Evolutionary conservation across 2,113 vertebrate species (phyloP), one percentile per base, ranked within the genome.

Genomic region (Pristiophorus japonicus): DNA sequence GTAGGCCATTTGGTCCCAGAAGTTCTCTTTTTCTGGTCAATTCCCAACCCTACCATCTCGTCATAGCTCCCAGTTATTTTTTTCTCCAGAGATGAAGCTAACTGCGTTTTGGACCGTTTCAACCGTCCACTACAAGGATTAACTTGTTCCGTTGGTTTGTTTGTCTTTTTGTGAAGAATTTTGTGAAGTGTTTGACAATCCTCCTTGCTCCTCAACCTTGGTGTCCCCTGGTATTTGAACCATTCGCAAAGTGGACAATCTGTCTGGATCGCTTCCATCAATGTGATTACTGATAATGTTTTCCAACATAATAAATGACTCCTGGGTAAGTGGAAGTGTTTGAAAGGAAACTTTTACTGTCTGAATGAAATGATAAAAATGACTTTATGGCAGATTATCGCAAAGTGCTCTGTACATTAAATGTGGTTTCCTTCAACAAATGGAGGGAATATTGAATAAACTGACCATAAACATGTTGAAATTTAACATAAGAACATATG

Each of bases 331-430:
- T 81, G 78, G 16, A 22, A 20, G 78, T 42, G 78, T 81, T 81
- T 81, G 78, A 81, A 20, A 81, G 38, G 38, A 45, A 81, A 38
- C 78, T 81, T 81, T 81, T 81, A 81, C 78, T 81, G 78, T 42
- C 78, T 45, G 78, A 18, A 42, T 81, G 78, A 81, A 81, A 81
- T 81, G 78, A 45, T 81, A 81, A 81, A 81, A 81, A 81, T 81
- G 78, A 81, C 38, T 81, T 81, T 45, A 38, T 42, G 78, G 38
- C 78, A 18, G 16, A 81, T 81, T 45, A 81, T 81, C 20, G 78
- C 18, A 81, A 81, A 81, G 78, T 45, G 78, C 78, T 81, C 38
- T 42, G 78, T 42, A 42, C n/a, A 81, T 45, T 81, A 81, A 81
- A 22, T 42, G 78, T 45, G 18, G 4, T 81, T 81, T 81, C 78